Percentiles rank a stretch among this genome's conserved stretches.
phyloP scores from a whole-genome alignment of 2,888 invertebrate species.

The Lepidochrysops patricia region DNA sequence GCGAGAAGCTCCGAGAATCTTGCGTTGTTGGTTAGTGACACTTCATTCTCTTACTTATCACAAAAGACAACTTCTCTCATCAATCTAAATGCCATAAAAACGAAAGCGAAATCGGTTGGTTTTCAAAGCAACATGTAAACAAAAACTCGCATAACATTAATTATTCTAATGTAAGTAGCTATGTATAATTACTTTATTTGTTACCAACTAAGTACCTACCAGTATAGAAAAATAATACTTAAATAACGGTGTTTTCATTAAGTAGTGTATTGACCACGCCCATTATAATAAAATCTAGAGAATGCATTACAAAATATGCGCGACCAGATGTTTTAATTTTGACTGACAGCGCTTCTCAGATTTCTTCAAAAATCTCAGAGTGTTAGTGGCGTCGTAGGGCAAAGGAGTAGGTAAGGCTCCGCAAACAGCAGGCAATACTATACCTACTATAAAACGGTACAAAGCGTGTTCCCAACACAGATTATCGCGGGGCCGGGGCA shows the following conservation, averaged over 20 bases:
- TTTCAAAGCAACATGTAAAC: background rate
- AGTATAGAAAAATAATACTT: background rate
- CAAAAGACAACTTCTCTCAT: too few species aligned
- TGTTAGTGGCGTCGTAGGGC: too few species aligned
- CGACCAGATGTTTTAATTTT: too few species aligned
- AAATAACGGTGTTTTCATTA: background rate
- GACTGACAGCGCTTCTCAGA: too few species aligned
- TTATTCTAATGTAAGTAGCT: background rate
- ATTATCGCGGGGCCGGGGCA: background rate
- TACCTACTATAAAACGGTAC: background rate
- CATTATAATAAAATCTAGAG: background rate
- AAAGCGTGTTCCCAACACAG: background rate
- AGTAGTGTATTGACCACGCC: background rate
- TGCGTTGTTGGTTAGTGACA: too few species aligned
- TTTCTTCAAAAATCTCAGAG: too few species aligned
- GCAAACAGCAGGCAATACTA: too few species aligned
- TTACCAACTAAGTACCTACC: background rate
- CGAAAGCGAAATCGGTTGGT: background rate
- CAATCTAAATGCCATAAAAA: too few species aligned
- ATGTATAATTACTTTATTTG: background rate
- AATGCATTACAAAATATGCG: background rate
- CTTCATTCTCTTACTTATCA: too few species aligned
- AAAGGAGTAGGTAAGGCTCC: too few species aligned
- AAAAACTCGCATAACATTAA: background rate
- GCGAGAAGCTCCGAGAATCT: background rate